These are phyloP conservation scores for Grapholita molesta DNA, from an alignment of 1,140 invertebrate species.

Conservation along the genomic window DNA sequence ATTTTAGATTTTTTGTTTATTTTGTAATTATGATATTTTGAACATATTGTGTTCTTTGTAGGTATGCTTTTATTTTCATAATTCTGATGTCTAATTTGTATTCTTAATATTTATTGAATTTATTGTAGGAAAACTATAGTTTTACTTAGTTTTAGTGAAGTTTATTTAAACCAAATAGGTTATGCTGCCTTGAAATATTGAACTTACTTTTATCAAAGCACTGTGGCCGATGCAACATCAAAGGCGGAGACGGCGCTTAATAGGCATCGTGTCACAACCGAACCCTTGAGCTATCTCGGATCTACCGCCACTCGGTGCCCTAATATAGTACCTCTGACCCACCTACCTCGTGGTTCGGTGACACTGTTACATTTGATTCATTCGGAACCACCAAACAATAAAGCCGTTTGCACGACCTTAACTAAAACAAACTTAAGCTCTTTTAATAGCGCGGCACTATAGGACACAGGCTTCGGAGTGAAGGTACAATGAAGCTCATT, in stretches of 20 bases:
- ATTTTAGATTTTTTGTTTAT: too few relatives aligned
- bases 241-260: conserved; percentile 17
- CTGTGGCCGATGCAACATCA: conserved; percentile 1
- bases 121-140: too few relatives aligned
- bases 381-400: neutral
- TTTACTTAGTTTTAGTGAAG: too few relatives aligned
- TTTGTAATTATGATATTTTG: too few relatives aligned
- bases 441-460: neutral
- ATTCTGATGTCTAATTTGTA: too few relatives aligned
- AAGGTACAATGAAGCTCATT: conserved; percentile 13
- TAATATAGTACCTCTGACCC: conserved; percentile 33
- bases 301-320: conserved; percentile 41
- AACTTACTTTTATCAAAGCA: neutral
- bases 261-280: conserved; percentile 17
- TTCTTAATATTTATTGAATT: too few relatives aligned
- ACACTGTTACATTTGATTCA: conserved; percentile 13
- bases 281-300: conserved; percentile 34
- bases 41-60: too few relatives aligned
- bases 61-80: too few relatives aligned
- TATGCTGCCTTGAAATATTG: too few relatives aligned
- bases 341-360: conserved; percentile 24
- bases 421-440: neutral
- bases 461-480: conserved; percentile 10
- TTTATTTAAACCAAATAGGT: too few relatives aligned
- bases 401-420: neutral